Evolutionary conservation across 30 jellyfish, hydroid and myxozoan genomes (phyloP).

Genomic region (Haliclystus octoradiatus): DNA sequence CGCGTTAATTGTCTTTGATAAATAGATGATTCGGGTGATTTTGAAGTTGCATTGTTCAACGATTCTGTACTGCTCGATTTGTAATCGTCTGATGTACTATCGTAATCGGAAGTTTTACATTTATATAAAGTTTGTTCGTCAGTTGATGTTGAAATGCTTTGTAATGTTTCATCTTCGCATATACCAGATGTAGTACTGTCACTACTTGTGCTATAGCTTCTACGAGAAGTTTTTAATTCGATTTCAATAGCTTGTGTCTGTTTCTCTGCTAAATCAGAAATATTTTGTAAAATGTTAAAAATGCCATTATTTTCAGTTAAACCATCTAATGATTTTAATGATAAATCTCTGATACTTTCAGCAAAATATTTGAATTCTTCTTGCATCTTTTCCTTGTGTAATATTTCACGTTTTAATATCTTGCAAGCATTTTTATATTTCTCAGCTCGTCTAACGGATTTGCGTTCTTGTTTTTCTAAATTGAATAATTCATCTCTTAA

Average conservation of each 20-base stretch:
- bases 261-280: background rate
- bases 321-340: background rate
- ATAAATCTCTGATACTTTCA: no score
- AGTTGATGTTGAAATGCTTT: background rate
- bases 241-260: background rate
- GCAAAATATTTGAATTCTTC: background rate
- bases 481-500: conserved; percentile 27
- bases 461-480: conserved; percentile 4
- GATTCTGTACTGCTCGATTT: background rate
- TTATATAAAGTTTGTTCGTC: background rate
- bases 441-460: background rate
- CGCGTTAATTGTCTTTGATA: background rate
- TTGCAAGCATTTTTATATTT: background rate
- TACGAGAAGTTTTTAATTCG: background rate
- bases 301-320: background rate
- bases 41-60: background rate
- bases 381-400: background rate
- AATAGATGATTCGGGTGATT: background rate
- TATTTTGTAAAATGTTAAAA: background rate
- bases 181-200: no score
- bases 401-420: background rate
- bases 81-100: background rate
- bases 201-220: background rate
- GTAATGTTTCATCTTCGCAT: no score
- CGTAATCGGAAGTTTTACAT: background rate